These are phyloP conservation scores for Harpalus rubripes DNA, from an alignment of 2,888 invertebrate genomes.

Conservation along the genomic window DNA sequence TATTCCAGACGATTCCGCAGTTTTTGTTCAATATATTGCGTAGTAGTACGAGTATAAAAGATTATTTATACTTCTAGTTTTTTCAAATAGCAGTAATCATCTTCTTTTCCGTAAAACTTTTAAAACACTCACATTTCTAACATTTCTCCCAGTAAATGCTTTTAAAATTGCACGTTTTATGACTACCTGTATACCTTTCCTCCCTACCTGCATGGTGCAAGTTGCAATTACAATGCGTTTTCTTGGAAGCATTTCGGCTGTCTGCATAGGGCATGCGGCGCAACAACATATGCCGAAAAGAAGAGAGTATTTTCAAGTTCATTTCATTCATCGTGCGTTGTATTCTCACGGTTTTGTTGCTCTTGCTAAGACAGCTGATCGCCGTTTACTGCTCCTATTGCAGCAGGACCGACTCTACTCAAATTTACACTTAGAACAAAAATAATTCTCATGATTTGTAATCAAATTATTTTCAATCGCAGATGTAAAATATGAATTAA, in stretches of 20 bases:
- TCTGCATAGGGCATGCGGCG: not conserved
- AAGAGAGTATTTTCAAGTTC: slow-evolving; percentile 15
- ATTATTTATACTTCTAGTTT: not conserved
- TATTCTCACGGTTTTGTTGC: slow-evolving; percentile 48
- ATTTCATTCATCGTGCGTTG: slow-evolving; percentile 33
- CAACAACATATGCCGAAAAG: slow-evolving; percentile 20
- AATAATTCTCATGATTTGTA: not conserved
- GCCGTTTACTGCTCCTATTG: not conserved
- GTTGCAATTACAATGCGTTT: slow-evolving; percentile 14
- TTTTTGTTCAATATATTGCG: too few species aligned
- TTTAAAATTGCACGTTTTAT: slow-evolving; percentile 21
- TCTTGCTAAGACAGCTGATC: slow-evolving; percentile 27
- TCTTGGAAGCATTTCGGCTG: slow-evolving; percentile 23
- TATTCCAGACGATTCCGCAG: too few species aligned
- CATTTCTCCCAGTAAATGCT: not conserved
- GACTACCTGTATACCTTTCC: slow-evolving; percentile 16
- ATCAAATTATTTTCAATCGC: too few species aligned
- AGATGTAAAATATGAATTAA: too few species aligned
- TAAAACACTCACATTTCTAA: not conserved
- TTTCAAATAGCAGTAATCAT: not conserved
- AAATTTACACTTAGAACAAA: not conserved
- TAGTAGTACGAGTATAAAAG: too few species aligned
- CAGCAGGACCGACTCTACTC: not conserved
- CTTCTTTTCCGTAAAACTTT: not conserved
- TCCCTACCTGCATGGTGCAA: slow-evolving; percentile 4